Conservation (phyloP, 2,797 vertebrate species). For the Mycteria americana region DNA sequence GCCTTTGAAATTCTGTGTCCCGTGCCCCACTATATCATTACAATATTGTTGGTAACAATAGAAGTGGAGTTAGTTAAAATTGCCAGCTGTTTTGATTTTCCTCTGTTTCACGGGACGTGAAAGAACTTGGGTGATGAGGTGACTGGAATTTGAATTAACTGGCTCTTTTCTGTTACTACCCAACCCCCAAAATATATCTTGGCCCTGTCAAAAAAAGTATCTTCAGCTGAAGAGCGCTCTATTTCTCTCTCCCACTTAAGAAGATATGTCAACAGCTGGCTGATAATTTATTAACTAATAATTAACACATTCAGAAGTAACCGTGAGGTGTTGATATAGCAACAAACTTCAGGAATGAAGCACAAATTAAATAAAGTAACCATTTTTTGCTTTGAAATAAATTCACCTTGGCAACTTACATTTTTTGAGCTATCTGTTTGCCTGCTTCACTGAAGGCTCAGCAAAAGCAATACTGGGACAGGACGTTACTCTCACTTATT, state of each 20-base stretch:
- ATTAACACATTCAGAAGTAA: background rate
- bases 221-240: background rate
- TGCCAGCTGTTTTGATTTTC: background rate
- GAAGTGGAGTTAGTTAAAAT: background rate
- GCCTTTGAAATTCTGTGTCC: background rate
- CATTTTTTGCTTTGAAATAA: background rate
- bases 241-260: background rate
- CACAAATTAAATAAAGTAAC: background rate
- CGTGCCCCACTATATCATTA: background rate
- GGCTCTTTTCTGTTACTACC: background rate
- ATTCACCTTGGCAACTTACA: background rate
- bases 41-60: background rate
- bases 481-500: background rate
- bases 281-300: background rate
- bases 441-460: background rate
- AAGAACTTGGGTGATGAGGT: background rate
- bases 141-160: slow-evolving; percentile 1
- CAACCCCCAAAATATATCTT: background rate
- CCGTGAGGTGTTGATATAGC: background rate
- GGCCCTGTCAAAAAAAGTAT: background rate
- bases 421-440: background rate
- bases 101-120: background rate
- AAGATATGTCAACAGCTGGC: background rate
- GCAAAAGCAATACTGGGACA: background rate
- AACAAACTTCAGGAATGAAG: background rate